Base-by-base conservation (phyloP, 2,113 vertebrate genomes). In the Hyla sarda region DNA sequence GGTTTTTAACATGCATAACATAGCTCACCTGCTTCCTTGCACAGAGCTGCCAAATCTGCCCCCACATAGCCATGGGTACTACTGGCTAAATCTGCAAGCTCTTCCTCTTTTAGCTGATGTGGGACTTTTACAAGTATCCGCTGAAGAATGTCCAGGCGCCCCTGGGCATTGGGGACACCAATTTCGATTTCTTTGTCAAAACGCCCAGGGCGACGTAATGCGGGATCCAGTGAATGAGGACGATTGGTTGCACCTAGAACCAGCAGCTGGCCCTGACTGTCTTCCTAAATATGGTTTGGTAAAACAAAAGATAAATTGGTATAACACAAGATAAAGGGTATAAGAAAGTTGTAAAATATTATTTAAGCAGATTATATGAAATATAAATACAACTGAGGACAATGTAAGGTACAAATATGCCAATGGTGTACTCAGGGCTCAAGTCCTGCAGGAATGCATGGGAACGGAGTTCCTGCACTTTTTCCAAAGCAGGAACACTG, bases 101-200 rank as follows among this genome's bases (percentile, higher is more conserved):
- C 95, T 0, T 90, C 88, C 0, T 85, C 19, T 5, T 88, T 92
- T 85, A 96, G 93, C 0, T 74, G 89, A 86, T 96, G 96, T 0
- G 97, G 96, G 1, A 97, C 91, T 0, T 83, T 90, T 9, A 21
- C 90, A 75, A 99, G 95, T 81, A 95, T 94, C 89, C 96, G 98
- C 69, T 89, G 92, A 6, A 99, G 89, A 82, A 99, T 98, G 82
- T 99, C 97, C 6, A 95, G 91, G 0, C 97, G 95, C 79, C 95
- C 97, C 0, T 76, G 91, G 4, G 95, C 95, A 19, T 93, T 92
- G 0, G 98, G 98, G 75, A 98, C 94, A 0, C 97, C 97, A 28
- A 99, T 97, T 91, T 99, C 98, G 88, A 99, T 93, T 92, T 99
- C 98, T 87, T 96, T 97, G 89, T 99, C 98, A 13, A 99, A 99